Evolutionary conservation across 2,113 vertebrate species (phyloP), one percentile per base, ranked within the genome.

Genomic region (Zootoca vivipara): DNA sequence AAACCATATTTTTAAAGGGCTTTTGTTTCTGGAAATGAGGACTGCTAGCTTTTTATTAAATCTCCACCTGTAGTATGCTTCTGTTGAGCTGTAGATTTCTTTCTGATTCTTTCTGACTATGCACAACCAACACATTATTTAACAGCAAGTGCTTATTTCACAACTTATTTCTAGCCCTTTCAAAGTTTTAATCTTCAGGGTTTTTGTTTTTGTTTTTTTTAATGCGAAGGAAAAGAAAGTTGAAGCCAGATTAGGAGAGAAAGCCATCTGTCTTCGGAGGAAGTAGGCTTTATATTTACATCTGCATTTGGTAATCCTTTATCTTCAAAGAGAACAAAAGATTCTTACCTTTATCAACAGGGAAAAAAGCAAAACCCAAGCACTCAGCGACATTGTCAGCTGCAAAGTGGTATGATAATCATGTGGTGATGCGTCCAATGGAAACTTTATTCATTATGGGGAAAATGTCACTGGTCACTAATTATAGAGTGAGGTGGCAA

Each of bases 231-330:
- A 91, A 93, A 94, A 91, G 88, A 80, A 93, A 94, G 87, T 82
- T 90, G 91, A 94, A 94, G 85, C 73, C 85, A 89, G 91, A 92
- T 95, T 93, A 92, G 91, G 91, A 91, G 89, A 91, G 40, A 89
- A 91, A 92, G 74, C 85, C 89, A 92, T 87, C 86, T 82, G 73
- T 89, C 83, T 82, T 84, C 90, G 85, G 83, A 94, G 87, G 90
- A 94, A 92, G 90, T 58, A 83, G 64, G 9, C 86, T 93, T 93
- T 73, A 74, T 77, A 46, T 94, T 93, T 82, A 69, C 82, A 65
- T 93, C 93, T 90, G 89, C 91, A 85, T 92, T 91, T 89, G 84
- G 86, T 93, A 93, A 94, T 89, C 84, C 64, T 92, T 90, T 89
- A 83, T 83, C 85, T 93, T 92, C 82, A 88, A 85, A 92, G 15